These are phyloP conservation scores for Rhogogaster chlorosoma DNA, from an alignment of 2,888 invertebrate species.

Conservation along the genomic window DNA sequence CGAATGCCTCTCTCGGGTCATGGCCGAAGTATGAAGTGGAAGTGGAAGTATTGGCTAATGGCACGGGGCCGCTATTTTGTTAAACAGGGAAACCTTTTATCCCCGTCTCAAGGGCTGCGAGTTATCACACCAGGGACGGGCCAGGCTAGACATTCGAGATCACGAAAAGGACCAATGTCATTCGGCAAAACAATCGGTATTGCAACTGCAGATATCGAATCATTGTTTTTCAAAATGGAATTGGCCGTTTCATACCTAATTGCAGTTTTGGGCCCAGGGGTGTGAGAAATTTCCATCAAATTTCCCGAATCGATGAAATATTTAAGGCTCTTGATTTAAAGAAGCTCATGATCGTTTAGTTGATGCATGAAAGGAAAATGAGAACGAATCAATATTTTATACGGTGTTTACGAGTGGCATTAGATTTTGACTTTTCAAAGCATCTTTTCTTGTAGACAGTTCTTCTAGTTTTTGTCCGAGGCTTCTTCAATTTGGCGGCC, in stretches of 20 bases:
- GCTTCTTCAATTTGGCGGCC: conserved; percentile 62
- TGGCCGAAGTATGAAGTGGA: conserved; percentile 65
- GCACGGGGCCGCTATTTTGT: conserved; percentile 75
- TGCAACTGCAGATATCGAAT: background rate
- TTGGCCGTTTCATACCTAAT: background rate
- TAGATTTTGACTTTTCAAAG: background rate
- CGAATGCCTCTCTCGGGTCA: background rate
- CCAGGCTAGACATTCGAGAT: background rate
- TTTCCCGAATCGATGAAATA: background rate
- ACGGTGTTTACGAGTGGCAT: background rate
- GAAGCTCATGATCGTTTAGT: background rate
- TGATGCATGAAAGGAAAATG: background rate
- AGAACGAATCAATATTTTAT: background rate
- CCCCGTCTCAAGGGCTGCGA: conserved; percentile 63
- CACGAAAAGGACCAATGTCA: background rate
- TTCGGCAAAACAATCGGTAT: background rate
- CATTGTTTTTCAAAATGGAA: background rate
- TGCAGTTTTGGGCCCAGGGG: background rate
- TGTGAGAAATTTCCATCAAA: background rate
- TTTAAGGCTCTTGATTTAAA: background rate
- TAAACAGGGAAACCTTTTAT: conserved; percentile 77
- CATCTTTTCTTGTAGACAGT: background rate
- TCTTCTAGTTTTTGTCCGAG: background rate
- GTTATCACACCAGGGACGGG: conserved; percentile 67
- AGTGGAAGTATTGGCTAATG: conserved; percentile 75